phyloP scores from a whole-genome alignment of 2,797 vertebrate species.

The Acanthiza pusilla region DNA sequence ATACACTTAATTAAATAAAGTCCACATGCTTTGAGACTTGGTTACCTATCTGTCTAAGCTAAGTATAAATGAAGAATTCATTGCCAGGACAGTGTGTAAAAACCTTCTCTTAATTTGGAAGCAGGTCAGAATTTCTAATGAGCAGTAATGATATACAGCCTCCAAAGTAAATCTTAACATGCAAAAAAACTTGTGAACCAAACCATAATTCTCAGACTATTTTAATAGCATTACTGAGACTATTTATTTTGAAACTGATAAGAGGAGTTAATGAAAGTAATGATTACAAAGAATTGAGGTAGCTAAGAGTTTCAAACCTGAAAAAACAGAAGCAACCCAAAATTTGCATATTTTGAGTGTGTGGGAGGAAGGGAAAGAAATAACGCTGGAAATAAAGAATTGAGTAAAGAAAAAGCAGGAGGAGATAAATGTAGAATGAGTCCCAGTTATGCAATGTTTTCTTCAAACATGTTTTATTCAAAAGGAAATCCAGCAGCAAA shows the following conservation, averaged over 20 bases:
- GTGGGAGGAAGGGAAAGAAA: background rate
- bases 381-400: background rate
- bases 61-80: background rate
- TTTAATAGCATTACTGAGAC: background rate
- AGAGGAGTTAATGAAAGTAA: background rate
- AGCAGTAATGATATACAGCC: background rate
- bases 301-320: background rate
- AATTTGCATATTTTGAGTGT: background rate
- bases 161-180: fast-evolving
- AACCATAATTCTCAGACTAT: background rate
- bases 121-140: background rate
- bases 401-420: background rate
- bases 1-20: background rate
- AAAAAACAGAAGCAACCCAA: background rate
- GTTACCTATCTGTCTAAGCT: background rate
- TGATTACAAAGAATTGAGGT: background rate
- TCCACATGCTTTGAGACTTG: background rate
- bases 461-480: background rate
- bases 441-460: background rate
- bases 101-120: background rate
- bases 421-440: background rate
- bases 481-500: background rate
- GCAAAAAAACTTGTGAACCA: fast-evolving
- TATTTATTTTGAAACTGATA: background rate
- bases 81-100: background rate